Conservation (phyloP, 2,888 invertebrate species). For the Panzeria rudis region DNA sequence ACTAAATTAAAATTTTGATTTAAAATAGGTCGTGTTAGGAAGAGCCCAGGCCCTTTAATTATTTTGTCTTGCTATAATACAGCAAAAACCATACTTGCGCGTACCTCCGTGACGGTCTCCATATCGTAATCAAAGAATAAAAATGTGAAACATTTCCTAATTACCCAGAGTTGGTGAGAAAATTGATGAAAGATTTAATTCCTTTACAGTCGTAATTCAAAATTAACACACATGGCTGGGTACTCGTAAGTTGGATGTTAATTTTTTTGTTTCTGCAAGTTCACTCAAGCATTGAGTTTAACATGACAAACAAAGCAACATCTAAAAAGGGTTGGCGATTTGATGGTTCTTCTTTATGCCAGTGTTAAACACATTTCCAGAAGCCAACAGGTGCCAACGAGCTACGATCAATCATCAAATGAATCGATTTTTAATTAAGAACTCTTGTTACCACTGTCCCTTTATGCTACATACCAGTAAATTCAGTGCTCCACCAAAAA, state of each 20-base stretch:
- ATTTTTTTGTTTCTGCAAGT: constrained; percentile 52
- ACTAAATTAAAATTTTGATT: too few species aligned
- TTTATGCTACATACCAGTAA: constrained; percentile 11
- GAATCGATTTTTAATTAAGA: constrained; percentile 84
- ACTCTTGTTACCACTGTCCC: constrained; percentile 82
- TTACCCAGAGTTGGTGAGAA: background rate
- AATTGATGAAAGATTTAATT: constrained; percentile 14
- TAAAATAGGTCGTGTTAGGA: too few species aligned
- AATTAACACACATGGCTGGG: constrained; percentile 10
- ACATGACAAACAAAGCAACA: constrained; percentile 65
- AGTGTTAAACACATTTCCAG: constrained; percentile 83
- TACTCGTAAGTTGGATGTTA: constrained; percentile 16
- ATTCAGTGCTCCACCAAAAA: constrained; percentile 72
- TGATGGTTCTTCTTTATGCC: constrained; percentile 63
- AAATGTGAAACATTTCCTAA: too few species aligned
- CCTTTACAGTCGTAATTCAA: constrained; percentile 1
- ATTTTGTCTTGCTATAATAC: too few species aligned
- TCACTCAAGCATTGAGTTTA: constrained; percentile 72
- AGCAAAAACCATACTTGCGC: too few species aligned
- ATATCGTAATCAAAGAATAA: too few species aligned
- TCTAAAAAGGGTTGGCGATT: constrained; percentile 70
- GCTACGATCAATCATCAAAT: constrained; percentile 82
- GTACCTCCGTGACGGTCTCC: too few species aligned
- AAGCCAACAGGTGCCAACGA: constrained; percentile 84
- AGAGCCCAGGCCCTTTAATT: too few species aligned